Conservation (phyloP, 2,113 vertebrate genomes). For the Callorhinus ursinus region DNA sequence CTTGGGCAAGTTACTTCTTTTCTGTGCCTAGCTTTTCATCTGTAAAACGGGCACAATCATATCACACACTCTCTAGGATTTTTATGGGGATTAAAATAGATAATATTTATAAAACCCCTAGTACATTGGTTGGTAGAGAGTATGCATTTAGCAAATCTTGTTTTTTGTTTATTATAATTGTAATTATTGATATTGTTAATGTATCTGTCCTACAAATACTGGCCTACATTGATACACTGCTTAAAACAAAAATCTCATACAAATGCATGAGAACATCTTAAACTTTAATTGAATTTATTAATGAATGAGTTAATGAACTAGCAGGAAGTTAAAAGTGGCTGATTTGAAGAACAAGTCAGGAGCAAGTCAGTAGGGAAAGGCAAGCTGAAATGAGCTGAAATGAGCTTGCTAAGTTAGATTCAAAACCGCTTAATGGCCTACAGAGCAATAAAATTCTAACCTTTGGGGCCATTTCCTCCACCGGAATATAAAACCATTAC, state of each 20-base stretch:
- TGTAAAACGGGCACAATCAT: background rate
- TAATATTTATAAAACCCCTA: background rate
- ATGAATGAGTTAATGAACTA: background rate
- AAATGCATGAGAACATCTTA: background rate
- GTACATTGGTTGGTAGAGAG: background rate
- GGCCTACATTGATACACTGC: too few relatives aligned
- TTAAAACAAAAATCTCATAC: background rate
- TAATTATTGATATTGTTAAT: background rate
- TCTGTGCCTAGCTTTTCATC: background rate
- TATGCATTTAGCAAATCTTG: too few relatives aligned
- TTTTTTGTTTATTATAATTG: background rate
- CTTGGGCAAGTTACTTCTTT: background rate
- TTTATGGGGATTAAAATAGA: background rate
- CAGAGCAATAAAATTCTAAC: background rate
- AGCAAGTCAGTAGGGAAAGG: background rate
- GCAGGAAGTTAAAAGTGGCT: background rate
- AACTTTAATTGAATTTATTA: background rate
- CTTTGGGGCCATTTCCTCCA: background rate
- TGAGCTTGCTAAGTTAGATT: background rate
- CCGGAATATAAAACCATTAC: rapidly evolving
- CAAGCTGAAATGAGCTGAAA: background rate
- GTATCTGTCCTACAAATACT: background rate
- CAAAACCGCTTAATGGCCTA: background rate
- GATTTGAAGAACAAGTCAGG: background rate
- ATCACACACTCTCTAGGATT: too few relatives aligned